Percentiles rank a stretch among this genome's conserved stretches.
These are phyloP conservation scores for Augiades crinisus DNA, from an alignment of 2,888 invertebrate species.

Conservation along the genomic window DNA sequence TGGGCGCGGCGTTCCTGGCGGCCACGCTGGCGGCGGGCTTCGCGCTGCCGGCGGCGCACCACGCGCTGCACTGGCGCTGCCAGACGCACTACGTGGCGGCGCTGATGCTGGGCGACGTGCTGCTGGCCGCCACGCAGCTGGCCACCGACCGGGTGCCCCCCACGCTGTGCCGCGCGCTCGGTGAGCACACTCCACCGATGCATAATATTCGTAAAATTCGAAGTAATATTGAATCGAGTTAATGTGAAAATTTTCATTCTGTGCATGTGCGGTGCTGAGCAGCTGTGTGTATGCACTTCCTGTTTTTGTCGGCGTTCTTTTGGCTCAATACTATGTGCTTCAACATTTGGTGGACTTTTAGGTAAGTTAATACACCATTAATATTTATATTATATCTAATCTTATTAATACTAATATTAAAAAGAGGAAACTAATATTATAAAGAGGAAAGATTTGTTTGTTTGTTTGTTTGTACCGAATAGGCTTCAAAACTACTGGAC, in stretches of 20 bases:
- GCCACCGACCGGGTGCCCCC: constrained; percentile 83
- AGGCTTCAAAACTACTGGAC: too few species aligned
- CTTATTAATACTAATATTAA: too few species aligned
- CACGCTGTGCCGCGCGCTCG: constrained; percentile 84
- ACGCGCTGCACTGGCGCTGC: constrained; percentile 93
- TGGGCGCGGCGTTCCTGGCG: constrained; percentile 90
- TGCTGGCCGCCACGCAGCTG: constrained; percentile 89
- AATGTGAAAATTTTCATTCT: constrained; percentile 41
- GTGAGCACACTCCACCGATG: constrained; percentile 73
- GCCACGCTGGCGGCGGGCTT: constrained; percentile 91
- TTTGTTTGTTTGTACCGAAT: too few species aligned
- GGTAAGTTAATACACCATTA: constrained; percentile 87
- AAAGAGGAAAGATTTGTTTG: too few species aligned
- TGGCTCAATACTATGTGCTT: constrained; percentile 97
- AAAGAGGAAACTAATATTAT: too few species aligned
- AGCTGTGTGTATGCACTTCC: constrained; percentile 93
- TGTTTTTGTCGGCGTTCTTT: constrained; percentile 94
- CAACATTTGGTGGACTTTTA: constrained; percentile 97
- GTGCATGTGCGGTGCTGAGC: constrained; percentile 49
- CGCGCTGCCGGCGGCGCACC: constrained; percentile 90
- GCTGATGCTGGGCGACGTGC: constrained; percentile 89
- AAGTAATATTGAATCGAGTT: not conserved
- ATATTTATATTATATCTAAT: too few species aligned
- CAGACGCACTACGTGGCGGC: constrained; percentile 94
- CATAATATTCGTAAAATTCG: not conserved